A percentile compares a stretch with the other conserved stretches of the same genome.
phyloP scores from a whole-genome alignment of 2,797 vertebrate genomes.

The Anguilla pacifica region DNA sequence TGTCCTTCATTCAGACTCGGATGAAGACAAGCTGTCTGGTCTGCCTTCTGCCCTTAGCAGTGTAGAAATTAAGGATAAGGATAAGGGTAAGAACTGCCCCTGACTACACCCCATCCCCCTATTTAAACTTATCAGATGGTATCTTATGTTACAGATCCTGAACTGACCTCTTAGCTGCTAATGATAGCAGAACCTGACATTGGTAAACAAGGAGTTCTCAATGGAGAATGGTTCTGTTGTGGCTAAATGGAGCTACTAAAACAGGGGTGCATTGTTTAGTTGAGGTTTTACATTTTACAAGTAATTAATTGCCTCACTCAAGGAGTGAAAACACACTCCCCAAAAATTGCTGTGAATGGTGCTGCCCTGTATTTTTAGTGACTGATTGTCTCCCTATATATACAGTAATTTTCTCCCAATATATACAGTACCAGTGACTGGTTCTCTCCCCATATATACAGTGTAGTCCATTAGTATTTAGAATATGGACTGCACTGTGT shows the following conservation, averaged over 20 bases:
- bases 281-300: slow-evolving; percentile 27
- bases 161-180: neutral
- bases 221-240: slow-evolving; percentile 3
- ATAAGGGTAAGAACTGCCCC: slow-evolving; percentile 54
- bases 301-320: neutral
- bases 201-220: neutral
- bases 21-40: slow-evolving; percentile 50
- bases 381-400: too few relatives aligned
- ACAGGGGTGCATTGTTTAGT: slow-evolving; percentile 41
- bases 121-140: neutral
- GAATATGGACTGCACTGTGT: too few relatives aligned
- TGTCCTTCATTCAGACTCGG: slow-evolving; percentile 52
- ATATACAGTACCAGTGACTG: neutral
- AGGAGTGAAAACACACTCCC: neutral
- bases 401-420: too few relatives aligned
- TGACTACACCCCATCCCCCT: neutral
- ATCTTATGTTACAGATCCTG: slow-evolving; percentile 6
- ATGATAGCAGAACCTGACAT: slow-evolving; percentile 19
- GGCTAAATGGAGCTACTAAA: slow-evolving; percentile 15
- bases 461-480: neutral
- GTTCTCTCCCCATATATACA: neutral
- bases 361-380: neutral
- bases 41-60: slow-evolving; percentile 38
- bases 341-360: neutral
- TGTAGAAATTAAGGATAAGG: slow-evolving; percentile 51